These are phyloP conservation scores for Syngnathus rostellatus DNA, from an alignment of 2,797 vertebrate species.

Conservation along the genomic window DNA sequence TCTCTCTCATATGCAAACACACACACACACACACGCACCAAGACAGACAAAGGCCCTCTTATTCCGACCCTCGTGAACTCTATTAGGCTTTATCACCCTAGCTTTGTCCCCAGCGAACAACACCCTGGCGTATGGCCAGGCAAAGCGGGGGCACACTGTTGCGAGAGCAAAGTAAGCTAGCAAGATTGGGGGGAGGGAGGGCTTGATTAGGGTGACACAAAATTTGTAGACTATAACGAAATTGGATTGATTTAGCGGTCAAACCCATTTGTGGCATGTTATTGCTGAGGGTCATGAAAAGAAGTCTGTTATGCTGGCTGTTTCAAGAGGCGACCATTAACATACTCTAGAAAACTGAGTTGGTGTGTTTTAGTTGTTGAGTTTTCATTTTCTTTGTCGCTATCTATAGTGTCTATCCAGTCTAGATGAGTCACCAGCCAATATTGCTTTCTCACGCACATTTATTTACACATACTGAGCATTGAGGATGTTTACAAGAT, in stretches of 20 bases:
- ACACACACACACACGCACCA: slow-evolving; percentile 12
- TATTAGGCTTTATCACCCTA: slow-evolving; percentile 55
- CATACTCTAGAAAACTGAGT: neutral
- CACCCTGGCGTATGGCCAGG: slow-evolving; percentile 36
- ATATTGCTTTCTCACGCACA: no score
- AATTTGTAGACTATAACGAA: slow-evolving; percentile 26
- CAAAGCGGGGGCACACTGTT: slow-evolving; percentile 28
- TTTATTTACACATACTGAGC: neutral
- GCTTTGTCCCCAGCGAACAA: slow-evolving; percentile 49
- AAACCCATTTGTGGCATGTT: slow-evolving; percentile 16
- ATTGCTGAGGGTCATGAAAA: slow-evolving; percentile 8
- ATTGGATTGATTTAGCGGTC: slow-evolving; percentile 21
- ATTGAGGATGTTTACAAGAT: neutral
- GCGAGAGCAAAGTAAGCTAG: slow-evolving; percentile 22
- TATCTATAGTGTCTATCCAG: neutral
- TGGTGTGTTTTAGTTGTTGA: neutral
- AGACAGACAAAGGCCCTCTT: slow-evolving; percentile 53
- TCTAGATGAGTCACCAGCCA: no score
- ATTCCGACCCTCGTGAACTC: slow-evolving; percentile 57
- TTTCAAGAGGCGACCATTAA: slow-evolving; percentile 5
- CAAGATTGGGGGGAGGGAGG: slow-evolving; percentile 19
- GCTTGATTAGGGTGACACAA: slow-evolving; percentile 39
- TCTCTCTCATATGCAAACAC: slow-evolving; percentile 9
- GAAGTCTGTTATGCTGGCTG: neutral
- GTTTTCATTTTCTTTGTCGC: neutral